A percentile compares a stretch with the other conserved stretches of the same genome.
These are phyloP conservation scores for Capra hircus DNA, from an alignment of 2,113 vertebrate species.

Conservation along the genomic window DNA sequence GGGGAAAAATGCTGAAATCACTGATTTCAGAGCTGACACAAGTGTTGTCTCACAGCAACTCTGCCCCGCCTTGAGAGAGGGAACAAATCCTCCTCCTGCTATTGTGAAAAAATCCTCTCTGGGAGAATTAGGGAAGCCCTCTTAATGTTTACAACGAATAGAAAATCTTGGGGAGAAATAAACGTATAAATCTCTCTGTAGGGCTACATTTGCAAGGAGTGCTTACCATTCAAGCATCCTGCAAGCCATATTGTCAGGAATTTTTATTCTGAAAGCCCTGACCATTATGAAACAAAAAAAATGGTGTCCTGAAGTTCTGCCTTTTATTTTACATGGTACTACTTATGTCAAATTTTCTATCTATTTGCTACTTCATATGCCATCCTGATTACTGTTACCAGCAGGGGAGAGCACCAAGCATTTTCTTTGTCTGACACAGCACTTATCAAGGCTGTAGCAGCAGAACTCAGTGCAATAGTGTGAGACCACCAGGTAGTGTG, in stretches of 20 bases:
- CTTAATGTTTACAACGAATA: neutral
- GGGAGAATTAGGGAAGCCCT: neutral
- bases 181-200: neutral
- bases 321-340: neutral
- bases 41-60: neutral
- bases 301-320: neutral
- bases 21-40: neutral
- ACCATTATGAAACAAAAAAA: neutral
- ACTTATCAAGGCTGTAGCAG: neutral
- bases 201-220: neutral
- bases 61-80: accelerated
- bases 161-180: neutral
- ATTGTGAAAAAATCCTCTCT: neutral
- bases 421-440: neutral
- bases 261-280: neutral
- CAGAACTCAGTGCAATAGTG: neutral
- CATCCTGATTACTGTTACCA: neutral
- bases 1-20: neutral
- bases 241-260: neutral
- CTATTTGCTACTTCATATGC: neutral
- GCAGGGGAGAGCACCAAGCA: neutral
- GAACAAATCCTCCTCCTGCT: neutral
- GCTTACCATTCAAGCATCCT: neutral
- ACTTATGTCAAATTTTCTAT: neutral
- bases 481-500: neutral